These are phyloP conservation scores for Anguilla japonica DNA, from an alignment of 2,113 vertebrate genomes.

Conservation along the genomic window DNA sequence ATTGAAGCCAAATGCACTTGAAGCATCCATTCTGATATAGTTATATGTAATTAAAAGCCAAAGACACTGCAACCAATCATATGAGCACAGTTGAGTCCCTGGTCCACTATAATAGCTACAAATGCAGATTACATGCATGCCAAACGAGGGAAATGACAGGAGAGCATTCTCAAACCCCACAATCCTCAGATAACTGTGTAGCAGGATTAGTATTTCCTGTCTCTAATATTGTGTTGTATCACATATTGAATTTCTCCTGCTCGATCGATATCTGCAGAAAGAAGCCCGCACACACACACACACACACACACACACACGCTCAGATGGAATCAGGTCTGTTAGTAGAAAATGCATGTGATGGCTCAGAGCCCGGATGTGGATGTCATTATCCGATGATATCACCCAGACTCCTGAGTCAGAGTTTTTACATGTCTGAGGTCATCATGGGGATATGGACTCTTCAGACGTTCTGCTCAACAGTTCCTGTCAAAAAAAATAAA, in stretches of 20 bases:
- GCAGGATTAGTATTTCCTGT: slow-evolving; percentile 14
- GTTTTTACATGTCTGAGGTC: slow-evolving; percentile 49
- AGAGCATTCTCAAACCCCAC: background rate
- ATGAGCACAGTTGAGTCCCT: background rate
- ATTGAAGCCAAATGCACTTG: background rate
- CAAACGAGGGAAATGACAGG: background rate
- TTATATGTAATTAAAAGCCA: background rate
- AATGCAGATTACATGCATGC: background rate
- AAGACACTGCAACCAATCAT: background rate
- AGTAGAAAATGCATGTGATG: slow-evolving; percentile 66
- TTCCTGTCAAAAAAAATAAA: background rate
- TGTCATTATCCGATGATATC: slow-evolving; percentile 68
- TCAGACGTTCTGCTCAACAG: background rate
- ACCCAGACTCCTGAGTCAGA: slow-evolving; percentile 55
- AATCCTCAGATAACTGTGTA: background rate
- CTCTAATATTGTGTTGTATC: slow-evolving; percentile 57
- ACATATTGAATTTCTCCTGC: slow-evolving; percentile 55
- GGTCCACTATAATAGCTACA: background rate
- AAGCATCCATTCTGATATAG: background rate
- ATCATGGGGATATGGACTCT: slow-evolving; percentile 54
- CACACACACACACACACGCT: background rate
- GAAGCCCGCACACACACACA: background rate
- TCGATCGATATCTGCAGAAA: slow-evolving; percentile 57
- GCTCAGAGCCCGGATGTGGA: slow-evolving; percentile 55
- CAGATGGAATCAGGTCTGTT: slow-evolving; percentile 40